These are phyloP conservation scores for Siderastrea radians DNA, from an alignment of 92 coral and sea anemone genomes.

Conservation along the genomic window DNA sequence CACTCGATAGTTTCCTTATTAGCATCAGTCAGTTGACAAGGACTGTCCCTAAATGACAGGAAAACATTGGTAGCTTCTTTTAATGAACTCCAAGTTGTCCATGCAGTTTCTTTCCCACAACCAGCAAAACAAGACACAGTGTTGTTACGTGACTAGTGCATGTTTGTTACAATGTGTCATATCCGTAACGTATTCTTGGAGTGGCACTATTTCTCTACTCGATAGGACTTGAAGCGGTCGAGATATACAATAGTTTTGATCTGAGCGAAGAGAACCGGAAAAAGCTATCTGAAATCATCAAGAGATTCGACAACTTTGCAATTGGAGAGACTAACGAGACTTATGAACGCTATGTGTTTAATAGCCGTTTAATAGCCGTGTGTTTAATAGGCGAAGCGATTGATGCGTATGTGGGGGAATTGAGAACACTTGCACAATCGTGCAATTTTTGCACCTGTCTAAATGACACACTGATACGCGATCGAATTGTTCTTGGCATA, in stretches of 20 bases:
- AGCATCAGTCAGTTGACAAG: too few species aligned
- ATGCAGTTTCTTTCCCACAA: too few species aligned
- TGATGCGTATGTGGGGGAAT: constrained; percentile 45
- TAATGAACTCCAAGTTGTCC: too few species aligned
- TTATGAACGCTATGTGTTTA: constrained; percentile 51
- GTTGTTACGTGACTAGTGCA: too few species aligned
- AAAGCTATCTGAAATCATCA: constrained; percentile 39
- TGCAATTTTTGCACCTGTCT: too few species aligned
- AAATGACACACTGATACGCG: constrained; percentile 65
- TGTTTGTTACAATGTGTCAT: too few species aligned
- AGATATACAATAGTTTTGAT: constrained; percentile 66
- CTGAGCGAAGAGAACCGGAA: constrained; percentile 30
- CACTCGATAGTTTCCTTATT: too few species aligned
- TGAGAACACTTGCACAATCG: constrained; percentile 56
- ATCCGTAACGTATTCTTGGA: too few species aligned
- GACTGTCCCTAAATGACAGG: too few species aligned
- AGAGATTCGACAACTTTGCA: constrained; percentile 27
- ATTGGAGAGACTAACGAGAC: constrained; percentile 51
- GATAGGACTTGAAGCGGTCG: constrained; percentile 56
- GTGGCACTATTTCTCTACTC: constrained; percentile 69
- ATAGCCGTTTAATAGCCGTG: constrained; percentile 47
- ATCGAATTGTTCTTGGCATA: too few species aligned
- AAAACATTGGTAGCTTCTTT: too few species aligned
- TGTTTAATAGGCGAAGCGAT: constrained; percentile 41
- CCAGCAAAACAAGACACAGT: too few species aligned